phyloP scores from a whole-genome alignment of 64 coral and sea anemone species.

The Trachythela sp. region DNA sequence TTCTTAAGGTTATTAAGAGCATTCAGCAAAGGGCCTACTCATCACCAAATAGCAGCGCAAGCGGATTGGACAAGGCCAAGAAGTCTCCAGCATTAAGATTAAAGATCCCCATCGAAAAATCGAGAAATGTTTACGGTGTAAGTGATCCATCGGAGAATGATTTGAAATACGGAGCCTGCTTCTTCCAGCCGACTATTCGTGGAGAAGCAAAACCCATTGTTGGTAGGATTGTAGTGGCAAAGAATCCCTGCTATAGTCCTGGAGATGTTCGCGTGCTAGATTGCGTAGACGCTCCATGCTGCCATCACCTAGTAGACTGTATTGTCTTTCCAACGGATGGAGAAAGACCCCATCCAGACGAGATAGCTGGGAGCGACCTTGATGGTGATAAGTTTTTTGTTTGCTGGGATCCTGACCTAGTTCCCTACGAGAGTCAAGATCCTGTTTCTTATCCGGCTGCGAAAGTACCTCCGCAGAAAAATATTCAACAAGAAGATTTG shows the following conservation, averaged over 20 bases:
- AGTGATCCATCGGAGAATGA: constrained; percentile 62
- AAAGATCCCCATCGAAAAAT: constrained; percentile 68
- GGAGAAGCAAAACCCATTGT: constrained; percentile 46
- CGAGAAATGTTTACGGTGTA: constrained; percentile 82
- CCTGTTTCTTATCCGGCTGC: constrained; percentile 66
- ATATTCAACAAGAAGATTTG: constrained; percentile 45
- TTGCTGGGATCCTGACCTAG: constrained; percentile 74
- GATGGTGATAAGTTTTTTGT: constrained; percentile 89
- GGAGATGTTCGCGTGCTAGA: constrained; percentile 66
- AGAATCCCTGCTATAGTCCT: constrained; percentile 81
- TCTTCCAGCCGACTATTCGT: constrained; percentile 69
- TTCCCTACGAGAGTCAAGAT: constrained; percentile 31
- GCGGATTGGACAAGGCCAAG: constrained; percentile 46
- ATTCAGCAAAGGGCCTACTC: constrained; percentile 33
- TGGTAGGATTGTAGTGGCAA: constrained; percentile 58
- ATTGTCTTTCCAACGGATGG: constrained; percentile 80
- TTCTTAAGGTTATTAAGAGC: constrained; percentile 18
- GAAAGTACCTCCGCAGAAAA: not conserved
- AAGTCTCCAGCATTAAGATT: constrained; percentile 52
- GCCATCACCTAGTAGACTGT: constrained; percentile 77
- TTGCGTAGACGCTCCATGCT: constrained; percentile 44
- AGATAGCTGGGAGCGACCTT: constrained; percentile 82
- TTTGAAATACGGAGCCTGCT: constrained; percentile 53
- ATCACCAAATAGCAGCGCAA: constrained; percentile 7
- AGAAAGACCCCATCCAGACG: constrained; percentile 66